Base-by-base conservation (phyloP, 2,113 vertebrate genomes). In the Tichodroma muraria region DNA sequence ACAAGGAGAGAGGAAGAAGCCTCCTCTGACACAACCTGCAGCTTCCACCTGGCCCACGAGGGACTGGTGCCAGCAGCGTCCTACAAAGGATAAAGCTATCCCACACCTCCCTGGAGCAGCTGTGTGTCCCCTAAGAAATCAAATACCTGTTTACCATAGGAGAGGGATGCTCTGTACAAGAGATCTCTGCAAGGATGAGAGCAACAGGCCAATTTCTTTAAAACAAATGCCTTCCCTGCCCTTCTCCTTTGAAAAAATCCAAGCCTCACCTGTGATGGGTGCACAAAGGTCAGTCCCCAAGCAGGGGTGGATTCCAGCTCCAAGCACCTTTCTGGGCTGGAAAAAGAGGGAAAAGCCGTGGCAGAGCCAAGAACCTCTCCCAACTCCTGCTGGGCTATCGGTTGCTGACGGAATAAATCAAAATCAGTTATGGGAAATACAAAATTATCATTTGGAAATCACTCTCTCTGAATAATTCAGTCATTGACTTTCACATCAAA, bases 401-500 rank as follows among this genome's bases (percentile, higher is more conserved):
- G 97, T 81, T 95, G 94, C 96, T 85, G 86, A 94, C 54, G 83
- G 89, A 97, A 97, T 98, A 97, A 97, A 98, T 98, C 97, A 97
- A 97, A 97, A 98, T 96, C 97, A 97, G 97, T 97, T 97, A 97
- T 96, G 97, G 95, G 97, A 98, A 98, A 98, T 97, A 91, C 97
- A 98, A 97, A 98, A 97, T 98, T 98, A 97, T 98, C 97, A 95
- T 98, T 97, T 97, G 96, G 97, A 98, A 98, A 97, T 98, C 97
- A 94, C 95, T 97, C 96, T 97, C 96, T 97, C 96, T 98, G 98
- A 98, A 98, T 98, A 98, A 98, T 98, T 98, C 97, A 97, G 97
- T 92, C 98, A 98, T 97, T 98, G 97, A 98, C 97, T 97, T 98
- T 98, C 98, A 98, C 97, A 98, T 98, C 97, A 98, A 98, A 97